Base-by-base conservation (phyloP, 2,888 invertebrate genomes). In the Hirtodrosophila alboralis region DNA sequence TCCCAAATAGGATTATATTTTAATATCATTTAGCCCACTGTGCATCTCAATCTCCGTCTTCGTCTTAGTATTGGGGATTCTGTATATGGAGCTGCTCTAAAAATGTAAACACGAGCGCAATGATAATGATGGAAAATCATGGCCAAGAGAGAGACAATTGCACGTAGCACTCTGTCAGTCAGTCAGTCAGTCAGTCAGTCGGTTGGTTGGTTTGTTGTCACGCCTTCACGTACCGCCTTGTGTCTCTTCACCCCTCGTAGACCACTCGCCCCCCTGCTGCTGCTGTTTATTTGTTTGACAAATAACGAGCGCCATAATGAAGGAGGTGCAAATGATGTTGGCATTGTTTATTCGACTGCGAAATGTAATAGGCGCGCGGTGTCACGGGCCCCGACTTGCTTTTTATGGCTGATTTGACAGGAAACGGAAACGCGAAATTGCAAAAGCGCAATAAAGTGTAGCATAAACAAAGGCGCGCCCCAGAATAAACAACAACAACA, bases 261-360 rank as follows among this genome's bases (percentile, higher is more conserved):
- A 8, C n/a, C n/a, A n/a, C 1, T 7, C 21, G 4, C 3, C 34
- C 26, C 4, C 2, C 26, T 13, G 23, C 61, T 36, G 23, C 61
- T 36, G 26, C 59, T 83, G 84, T 84, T 86, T 84, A 75, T 86
- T 86, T 86, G 80, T 78, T 86, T 84, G 87, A 86, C 84, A 84
- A 84, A 86, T 84, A 86, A 85, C 76, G 77, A 84, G 86, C 66
- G 62, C 86, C 83, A 86, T 84, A 84, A 84, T 84, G 84, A 84
- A 86, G 84, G 84, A 84, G 84, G 84, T 84, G 87, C 84, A 86
- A 84, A 84, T 84, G 85, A 80, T 80, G 86, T 85, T 84, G 84
- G 86, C 85, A 86, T 84, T 84, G 86, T 84, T 86, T 84, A 84
- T 84, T 85, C 85, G 77, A 86, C 77, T 84, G 84, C 77, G 77